Conservation (phyloP, 30 jellyfish, hydroid and myxozoan genomes). For the Aurelia aurita complex sp. Pacific region DNA sequence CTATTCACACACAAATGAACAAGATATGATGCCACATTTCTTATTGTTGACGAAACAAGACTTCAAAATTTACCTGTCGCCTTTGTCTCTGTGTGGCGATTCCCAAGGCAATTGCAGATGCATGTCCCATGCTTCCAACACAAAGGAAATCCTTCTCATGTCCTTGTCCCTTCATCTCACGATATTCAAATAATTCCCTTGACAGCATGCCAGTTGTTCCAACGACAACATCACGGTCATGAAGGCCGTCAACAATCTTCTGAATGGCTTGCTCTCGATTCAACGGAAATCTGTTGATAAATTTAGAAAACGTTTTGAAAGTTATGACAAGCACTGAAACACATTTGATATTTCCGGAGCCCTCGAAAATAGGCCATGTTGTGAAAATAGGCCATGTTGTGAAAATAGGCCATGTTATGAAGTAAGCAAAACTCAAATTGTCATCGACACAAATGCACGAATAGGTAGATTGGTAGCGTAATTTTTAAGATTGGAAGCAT, state of each 20-base stretch:
- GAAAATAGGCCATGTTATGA: no score
- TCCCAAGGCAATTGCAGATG: constrained; percentile 98
- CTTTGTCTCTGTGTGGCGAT: constrained; percentile 87
- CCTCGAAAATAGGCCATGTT: no score
- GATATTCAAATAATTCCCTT: constrained; percentile 92
- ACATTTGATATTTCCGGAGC: no score
- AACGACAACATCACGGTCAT: constrained; percentile 97
- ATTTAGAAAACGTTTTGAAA: not conserved
- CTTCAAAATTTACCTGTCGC: constrained; percentile 73
- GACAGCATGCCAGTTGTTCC: constrained; percentile 99
- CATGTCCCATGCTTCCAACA: constrained; percentile 99
- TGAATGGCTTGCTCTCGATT: constrained; percentile 93
- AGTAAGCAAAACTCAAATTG: no score
- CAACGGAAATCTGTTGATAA: constrained; percentile 74
- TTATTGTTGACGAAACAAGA: no score
- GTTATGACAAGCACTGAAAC: no score
- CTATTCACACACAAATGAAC: no score
- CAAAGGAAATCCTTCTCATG: constrained; percentile 97
- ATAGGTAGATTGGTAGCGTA: no score
- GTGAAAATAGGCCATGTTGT: no score
- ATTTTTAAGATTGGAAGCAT: no score
- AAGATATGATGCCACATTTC: no score
- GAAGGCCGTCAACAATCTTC: constrained; percentile 68
- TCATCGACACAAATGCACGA: no score
- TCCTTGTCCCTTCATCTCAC: constrained; percentile 89